Evolutionary conservation across 2,113 vertebrate genomes (phyloP).

Genomic region (Cyanistes caeruleus): DNA sequence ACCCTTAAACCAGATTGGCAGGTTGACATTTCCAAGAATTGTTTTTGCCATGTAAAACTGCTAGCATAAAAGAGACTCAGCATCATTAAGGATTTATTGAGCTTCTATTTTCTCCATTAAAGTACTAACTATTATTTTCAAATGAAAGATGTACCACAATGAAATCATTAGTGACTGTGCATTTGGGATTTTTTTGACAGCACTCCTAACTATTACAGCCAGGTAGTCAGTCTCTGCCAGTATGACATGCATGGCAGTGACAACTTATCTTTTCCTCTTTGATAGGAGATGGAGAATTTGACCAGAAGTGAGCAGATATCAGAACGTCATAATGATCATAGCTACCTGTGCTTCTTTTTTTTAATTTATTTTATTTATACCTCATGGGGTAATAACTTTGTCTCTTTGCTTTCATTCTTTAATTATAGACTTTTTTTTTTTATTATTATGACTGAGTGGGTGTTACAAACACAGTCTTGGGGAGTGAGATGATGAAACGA

Average conservation of each 20-base stretch:
- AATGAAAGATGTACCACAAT: background rate
- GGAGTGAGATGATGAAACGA: background rate
- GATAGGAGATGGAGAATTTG: background rate
- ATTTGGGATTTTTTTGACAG: background rate
- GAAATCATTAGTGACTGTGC: background rate
- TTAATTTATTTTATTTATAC: background rate
- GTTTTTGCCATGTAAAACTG: background rate
- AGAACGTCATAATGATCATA: background rate
- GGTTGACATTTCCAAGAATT: constrained; percentile 7
- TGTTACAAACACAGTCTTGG: background rate
- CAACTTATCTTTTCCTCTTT: background rate
- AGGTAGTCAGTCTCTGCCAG: background rate
- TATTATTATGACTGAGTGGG: background rate
- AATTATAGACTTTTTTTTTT: background rate
- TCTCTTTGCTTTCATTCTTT: background rate
- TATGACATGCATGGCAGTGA: background rate
- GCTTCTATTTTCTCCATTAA: constrained; percentile 32
- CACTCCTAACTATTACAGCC: background rate
- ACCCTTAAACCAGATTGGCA: constrained; percentile 5
- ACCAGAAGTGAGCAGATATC: background rate
- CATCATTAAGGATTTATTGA: constrained; percentile 16
- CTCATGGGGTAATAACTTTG: background rate
- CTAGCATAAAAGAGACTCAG: background rate
- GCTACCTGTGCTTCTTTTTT: background rate
- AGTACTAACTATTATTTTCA: background rate